Conservation (phyloP, 2,113 vertebrate genomes). For the Dolichotis patagonum region DNA sequence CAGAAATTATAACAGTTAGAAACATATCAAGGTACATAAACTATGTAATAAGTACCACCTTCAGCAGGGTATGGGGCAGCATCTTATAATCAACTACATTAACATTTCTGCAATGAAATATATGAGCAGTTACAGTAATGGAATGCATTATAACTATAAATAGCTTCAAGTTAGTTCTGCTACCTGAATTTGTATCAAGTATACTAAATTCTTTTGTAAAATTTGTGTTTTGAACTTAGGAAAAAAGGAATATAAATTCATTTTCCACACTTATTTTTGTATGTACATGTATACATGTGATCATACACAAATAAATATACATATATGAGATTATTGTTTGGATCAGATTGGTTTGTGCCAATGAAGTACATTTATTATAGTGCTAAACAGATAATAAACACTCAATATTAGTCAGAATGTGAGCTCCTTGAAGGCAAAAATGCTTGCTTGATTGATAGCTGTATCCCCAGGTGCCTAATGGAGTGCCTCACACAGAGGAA, state of each 20-base stretch:
- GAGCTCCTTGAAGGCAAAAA: background rate
- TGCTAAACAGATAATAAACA: background rate
- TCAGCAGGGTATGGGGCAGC: conserved; percentile 14
- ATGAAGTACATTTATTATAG: background rate
- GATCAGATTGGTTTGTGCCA: background rate
- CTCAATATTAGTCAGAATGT: background rate
- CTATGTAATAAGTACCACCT: background rate
- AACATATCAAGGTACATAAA: conserved; percentile 39
- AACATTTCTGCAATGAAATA: conserved; percentile 61
- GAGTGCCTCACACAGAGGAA: background rate
- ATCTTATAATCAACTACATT: conserved; percentile 54
- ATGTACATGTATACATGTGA: background rate
- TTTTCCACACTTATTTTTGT: background rate
- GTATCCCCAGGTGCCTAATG: background rate
- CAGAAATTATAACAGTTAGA: conserved; percentile 31
- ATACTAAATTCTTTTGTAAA: background rate
- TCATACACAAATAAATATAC: background rate
- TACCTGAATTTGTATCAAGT: conserved; percentile 9
- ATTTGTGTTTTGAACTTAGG: background rate
- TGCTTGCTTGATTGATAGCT: background rate
- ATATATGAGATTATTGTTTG: background rate
- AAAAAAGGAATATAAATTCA: background rate
- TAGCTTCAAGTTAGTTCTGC: conserved; percentile 33
- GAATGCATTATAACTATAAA: conserved; percentile 55
- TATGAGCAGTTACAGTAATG: background rate